Evolutionary conservation across 2,797 vertebrate genomes (phyloP).

Genomic region (Decapterus maruadsi): DNA sequence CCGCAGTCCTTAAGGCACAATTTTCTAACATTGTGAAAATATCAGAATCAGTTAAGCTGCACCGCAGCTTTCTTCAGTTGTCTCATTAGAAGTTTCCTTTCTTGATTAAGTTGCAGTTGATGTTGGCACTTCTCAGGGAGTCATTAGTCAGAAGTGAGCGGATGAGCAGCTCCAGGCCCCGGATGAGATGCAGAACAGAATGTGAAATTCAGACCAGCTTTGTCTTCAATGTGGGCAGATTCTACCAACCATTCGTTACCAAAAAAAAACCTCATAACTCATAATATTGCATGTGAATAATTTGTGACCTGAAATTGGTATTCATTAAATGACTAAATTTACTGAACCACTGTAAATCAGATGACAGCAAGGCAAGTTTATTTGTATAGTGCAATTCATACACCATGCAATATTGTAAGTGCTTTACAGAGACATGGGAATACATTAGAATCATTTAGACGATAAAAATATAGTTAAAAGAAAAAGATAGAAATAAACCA

Average conservation of each 20-base stretch:
- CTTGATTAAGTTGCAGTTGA: constrained; percentile 39
- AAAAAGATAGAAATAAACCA: too few species aligned
- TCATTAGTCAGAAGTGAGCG: constrained; percentile 47
- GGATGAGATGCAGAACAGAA: constrained; percentile 26
- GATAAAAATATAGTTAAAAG: too few species aligned
- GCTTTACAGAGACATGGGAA: too few species aligned
- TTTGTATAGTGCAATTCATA: too few species aligned
- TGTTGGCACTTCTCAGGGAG: constrained; percentile 26
- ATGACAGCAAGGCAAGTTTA: too few species aligned
- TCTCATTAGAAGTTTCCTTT: constrained; percentile 29
- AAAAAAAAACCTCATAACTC: constrained; percentile 1
- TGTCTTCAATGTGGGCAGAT: background rate
- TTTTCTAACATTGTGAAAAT: background rate
- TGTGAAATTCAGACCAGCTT: constrained; percentile 35
- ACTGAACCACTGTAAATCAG: too few species aligned
- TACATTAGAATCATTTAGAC: too few species aligned
- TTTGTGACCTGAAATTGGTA: too few species aligned
- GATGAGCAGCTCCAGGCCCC: constrained; percentile 26
- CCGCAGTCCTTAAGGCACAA: background rate
- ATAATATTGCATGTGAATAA: too few species aligned
- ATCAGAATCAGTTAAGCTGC: background rate
- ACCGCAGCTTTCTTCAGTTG: background rate
- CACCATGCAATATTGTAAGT: too few species aligned
- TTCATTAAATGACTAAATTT: too few species aligned
- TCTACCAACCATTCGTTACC: background rate